These are phyloP conservation scores for Clepsis dumicolana DNA, from an alignment of 2,888 invertebrate species.

Conservation along the genomic window DNA sequence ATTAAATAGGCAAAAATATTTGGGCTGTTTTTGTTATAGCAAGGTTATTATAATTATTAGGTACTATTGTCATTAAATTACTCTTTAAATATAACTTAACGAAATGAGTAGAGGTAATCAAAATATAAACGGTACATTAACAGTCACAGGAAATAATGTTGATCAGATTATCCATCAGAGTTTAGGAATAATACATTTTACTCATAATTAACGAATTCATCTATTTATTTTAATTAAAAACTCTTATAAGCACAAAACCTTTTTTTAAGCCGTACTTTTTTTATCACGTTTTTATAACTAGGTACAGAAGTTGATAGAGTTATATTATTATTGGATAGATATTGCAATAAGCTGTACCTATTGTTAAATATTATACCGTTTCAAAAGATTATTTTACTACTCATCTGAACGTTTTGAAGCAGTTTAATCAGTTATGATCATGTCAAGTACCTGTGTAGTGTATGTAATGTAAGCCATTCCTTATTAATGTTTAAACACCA, in stretches of 20 bases:
- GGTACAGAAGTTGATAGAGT: background rate
- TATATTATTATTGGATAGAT: background rate
- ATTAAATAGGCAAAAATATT: conserved; percentile 10
- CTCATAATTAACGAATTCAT: conserved; percentile 21
- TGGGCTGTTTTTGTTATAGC: background rate
- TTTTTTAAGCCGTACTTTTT: conserved; percentile 11
- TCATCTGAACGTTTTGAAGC: background rate
- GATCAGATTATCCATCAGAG: conserved; percentile 10
- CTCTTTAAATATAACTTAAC: background rate
- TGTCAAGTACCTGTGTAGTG: background rate
- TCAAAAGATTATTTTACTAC: background rate
- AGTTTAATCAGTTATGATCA: background rate
- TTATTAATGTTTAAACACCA: background rate
- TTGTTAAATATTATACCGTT: background rate
- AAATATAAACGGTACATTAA: conserved; percentile 22
- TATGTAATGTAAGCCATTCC: background rate
- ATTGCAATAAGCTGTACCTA: background rate
- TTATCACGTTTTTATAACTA: conserved; percentile 38
- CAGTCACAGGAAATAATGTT: conserved; percentile 17
- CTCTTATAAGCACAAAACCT: conserved; percentile 28
- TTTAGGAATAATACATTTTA: conserved; percentile 13
- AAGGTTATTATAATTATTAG: background rate
- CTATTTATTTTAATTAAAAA: conserved; percentile 25
- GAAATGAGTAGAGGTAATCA: background rate
- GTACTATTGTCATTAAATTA: background rate